Evolutionary conservation across 37 sponge, comb jelly and placozoan species (phyloP), one percentile per base, ranked within the genome.

Genomic region (Cliona cf. orientalis): DNA sequence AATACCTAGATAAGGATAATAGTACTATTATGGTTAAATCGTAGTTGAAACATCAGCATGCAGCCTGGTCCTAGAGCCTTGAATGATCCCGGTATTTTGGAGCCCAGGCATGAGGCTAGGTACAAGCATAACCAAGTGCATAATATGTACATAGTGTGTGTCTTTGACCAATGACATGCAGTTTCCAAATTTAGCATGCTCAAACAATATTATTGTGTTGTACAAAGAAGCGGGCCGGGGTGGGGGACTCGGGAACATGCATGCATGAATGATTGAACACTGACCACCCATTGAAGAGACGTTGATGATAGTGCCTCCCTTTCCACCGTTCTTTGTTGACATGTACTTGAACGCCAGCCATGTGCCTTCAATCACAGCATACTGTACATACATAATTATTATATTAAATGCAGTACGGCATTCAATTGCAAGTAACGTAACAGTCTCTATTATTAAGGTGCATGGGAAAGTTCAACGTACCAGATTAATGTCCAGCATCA

Each of bases 211-310:
- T n/a, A n/a, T n/a, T n/a, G n/a, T n/a, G n/a, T n/a, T n/a, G n/a
- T n/a, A n/a, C n/a, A n/a, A n/a, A n/a, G n/a, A n/a, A n/a, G n/a
- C n/a, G n/a, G n/a, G n/a, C n/a, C n/a, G n/a, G n/a, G n/a, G n/a
- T n/a, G n/a, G n/a, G n/a, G n/a, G n/a, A n/a, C n/a, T n/a, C n/a
- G n/a, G n/a, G n/a, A n/a, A n/a, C n/a, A n/a, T n/a, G n/a, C n/a
- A n/a, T n/a, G n/a, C n/a, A n/a, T n/a, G n/a, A n/a, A n/a, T n/a
- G n/a, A n/a, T n/a, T n/a, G n/a, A n/a, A n/a, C n/a, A n/a, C 75
- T 31, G 60, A 87, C 95, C 95, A 46, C 80, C 92, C 62, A 92
- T 64, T 42, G 95, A 95, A 0, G 95, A 68, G 3, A 88, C 79
- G 43, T 95, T 95, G 61, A 95, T 73, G 22, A 95, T 70, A 0